These are phyloP conservation scores for Apolygus lucorum DNA, from an alignment of 1,140 invertebrate species.

Conservation along the genomic window DNA sequence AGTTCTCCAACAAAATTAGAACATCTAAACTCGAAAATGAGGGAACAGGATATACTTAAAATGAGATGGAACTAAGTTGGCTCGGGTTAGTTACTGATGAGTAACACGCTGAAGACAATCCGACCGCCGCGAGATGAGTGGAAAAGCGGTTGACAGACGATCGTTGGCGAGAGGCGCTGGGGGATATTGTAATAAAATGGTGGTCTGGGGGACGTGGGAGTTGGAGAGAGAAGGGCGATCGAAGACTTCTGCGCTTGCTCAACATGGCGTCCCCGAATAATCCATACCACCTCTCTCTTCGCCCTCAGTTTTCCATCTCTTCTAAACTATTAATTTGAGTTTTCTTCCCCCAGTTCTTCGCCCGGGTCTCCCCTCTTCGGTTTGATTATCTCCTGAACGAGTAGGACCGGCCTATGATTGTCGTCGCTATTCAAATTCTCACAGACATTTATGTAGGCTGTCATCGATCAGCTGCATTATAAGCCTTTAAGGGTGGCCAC, in stretches of 20 bases:
- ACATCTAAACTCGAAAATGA: no score
- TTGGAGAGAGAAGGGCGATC: not conserved
- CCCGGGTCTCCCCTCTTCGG: not conserved
- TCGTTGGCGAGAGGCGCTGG: not conserved
- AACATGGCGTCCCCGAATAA: slow-evolving; percentile 19
- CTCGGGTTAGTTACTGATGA: no score
- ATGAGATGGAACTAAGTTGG: no score
- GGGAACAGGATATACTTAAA: no score
- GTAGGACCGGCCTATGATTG: no score
- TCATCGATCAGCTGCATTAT: no score
- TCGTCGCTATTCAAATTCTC: no score
- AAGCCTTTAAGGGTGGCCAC: no score
- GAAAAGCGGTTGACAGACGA: not conserved
- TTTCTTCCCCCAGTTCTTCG: not conserved
- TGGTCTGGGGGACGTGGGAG: not conserved
- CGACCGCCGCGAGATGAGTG: not conserved
- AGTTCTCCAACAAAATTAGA: no score
- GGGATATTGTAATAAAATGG: slow-evolving; percentile 10
- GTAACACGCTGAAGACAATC: not conserved
- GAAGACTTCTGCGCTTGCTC: slow-evolving; percentile 12
- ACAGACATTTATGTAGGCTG: no score
- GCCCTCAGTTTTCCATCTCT: not conserved
- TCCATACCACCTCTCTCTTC: slow-evolving; percentile 13
- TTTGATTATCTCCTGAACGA: not conserved
- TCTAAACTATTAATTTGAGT: slow-evolving; percentile 18